phyloP scores from a whole-genome alignment of 2,113 vertebrate genomes.

The Odocoileus hemionus region DNA sequence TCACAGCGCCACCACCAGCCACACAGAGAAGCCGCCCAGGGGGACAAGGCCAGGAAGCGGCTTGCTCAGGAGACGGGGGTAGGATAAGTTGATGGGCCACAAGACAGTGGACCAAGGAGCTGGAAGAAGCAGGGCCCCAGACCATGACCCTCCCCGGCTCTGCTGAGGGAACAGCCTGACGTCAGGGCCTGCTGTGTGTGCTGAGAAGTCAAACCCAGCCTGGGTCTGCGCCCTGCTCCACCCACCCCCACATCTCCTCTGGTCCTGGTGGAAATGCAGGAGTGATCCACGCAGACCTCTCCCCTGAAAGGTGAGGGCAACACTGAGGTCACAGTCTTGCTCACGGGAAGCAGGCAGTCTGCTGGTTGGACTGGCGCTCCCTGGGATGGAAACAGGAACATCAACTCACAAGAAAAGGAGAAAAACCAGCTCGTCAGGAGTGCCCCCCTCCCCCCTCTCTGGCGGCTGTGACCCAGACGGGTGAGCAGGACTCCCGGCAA shows the following conservation, averaged over 20 bases:
- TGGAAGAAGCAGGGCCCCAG: not conserved
- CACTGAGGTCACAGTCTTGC: accelerated
- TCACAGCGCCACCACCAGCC: not conserved
- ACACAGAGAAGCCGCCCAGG: not conserved
- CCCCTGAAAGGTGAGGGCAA: not conserved
- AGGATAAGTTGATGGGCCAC: not conserved
- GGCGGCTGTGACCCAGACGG: not conserved
- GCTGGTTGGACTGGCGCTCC: no score
- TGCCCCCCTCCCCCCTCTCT: not conserved
- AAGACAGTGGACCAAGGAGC: not conserved
- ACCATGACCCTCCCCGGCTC: not conserved
- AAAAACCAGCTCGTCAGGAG: not conserved
- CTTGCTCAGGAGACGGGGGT: not conserved
- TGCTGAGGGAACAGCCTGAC: not conserved
- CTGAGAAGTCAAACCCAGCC: not conserved
- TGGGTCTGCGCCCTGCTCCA: not conserved
- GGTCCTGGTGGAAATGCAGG: not conserved
- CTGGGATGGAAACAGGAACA: not conserved
- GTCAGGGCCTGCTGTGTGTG: not conserved
- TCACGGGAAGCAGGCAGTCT: not conserved
- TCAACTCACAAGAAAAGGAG: not conserved
- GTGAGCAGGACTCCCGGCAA: not conserved
- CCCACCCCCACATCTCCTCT: not conserved
- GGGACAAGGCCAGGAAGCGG: not conserved
- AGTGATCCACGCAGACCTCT: not conserved